Conservation (phyloP, 2,113 vertebrate species). For the Cichladusa arquata region DNA sequence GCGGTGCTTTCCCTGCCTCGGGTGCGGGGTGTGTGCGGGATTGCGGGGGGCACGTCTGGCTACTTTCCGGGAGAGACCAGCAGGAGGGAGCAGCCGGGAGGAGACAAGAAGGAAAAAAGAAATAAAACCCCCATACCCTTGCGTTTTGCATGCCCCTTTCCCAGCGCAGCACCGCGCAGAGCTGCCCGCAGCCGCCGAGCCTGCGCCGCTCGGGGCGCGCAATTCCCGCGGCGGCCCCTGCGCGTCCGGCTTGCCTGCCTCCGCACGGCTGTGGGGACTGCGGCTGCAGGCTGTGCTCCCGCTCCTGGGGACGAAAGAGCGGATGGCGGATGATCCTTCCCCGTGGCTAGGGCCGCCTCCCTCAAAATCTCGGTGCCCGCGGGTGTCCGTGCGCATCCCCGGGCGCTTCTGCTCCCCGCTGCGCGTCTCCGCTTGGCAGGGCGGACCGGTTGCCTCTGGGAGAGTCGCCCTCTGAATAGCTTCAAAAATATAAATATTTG, state of each 20-base stretch:
- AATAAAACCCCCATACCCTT: rapidly evolving
- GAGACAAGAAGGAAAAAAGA: too few relatives aligned
- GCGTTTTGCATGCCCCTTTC: background rate
- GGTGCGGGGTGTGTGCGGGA: too few relatives aligned
- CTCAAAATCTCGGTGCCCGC: background rate
- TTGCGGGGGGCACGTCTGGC: rapidly evolving
- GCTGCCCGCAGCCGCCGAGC: background rate
- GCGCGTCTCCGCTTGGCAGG: background rate
- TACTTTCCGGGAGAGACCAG: background rate
- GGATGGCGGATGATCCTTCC: background rate
- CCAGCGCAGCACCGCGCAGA: background rate
- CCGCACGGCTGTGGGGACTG: background rate
- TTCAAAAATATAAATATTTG: background rate
- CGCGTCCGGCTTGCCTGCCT: background rate
- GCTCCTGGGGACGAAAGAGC: background rate
- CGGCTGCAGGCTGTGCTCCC: background rate
- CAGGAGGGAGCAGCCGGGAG: background rate
- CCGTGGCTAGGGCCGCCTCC: background rate
- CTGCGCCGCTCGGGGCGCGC: background rate
- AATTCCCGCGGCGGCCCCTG: background rate
- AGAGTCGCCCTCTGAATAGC: background rate
- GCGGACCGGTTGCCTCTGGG: background rate
- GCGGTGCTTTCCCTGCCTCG: background rate
- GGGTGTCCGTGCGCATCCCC: background rate
- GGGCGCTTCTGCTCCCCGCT: background rate